Percentiles rank a stretch among this genome's conserved stretches.
Evolutionary conservation across 2,888 invertebrate genomes (phyloP).

Genomic region (Apodemia mormo): DNA sequence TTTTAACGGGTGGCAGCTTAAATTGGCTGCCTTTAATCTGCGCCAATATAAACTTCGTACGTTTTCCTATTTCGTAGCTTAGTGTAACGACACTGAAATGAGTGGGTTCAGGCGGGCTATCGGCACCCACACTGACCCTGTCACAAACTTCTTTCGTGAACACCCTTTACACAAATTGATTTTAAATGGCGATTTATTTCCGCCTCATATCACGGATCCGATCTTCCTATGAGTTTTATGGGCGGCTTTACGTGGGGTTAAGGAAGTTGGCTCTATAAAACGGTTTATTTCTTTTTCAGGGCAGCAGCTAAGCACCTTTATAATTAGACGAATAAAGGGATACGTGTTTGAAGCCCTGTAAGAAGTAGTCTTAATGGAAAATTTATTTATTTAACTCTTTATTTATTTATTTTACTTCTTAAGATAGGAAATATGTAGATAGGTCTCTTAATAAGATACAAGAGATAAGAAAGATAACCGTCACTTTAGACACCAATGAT

Average conservation of each 20-base stretch:
- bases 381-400: neutral
- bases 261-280: constrained; percentile 78
- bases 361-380: neutral
- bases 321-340: constrained; percentile 25
- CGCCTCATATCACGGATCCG: constrained; percentile 78
- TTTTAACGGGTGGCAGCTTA: constrained; percentile 20
- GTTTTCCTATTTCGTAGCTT: constrained; percentile 39
- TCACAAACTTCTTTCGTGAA: constrained; percentile 63
- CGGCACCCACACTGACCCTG: constrained; percentile 46
- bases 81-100: constrained; percentile 35
- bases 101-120: constrained; percentile 28
- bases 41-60: constrained; percentile 37
- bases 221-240: constrained; percentile 79
- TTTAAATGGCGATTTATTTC: constrained; percentile 82
- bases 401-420: too few species aligned
- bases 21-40: constrained; percentile 35
- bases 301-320: constrained; percentile 52
- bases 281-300: constrained; percentile 77
- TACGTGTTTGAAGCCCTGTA: neutral
- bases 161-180: constrained; percentile 81
- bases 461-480: too few species aligned
- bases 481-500: too few species aligned
- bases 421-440: too few species aligned
- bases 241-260: constrained; percentile 75
- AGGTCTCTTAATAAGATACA: too few species aligned